Evolutionary conservation across 2,888 invertebrate genomes (phyloP).

Genomic region (Cosmia pyralina): DNA sequence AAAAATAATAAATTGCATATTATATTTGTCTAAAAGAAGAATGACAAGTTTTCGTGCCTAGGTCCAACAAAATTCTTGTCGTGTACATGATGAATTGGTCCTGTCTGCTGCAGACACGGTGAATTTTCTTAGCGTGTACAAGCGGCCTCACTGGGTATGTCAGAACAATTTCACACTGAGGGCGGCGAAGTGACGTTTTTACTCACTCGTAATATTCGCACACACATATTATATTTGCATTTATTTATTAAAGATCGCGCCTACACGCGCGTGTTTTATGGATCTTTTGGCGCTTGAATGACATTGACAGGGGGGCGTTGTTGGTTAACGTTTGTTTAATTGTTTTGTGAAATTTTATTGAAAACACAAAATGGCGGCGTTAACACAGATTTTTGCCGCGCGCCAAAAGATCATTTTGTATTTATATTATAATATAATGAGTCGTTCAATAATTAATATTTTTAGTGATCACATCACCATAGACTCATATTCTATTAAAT

Average conservation of each 20-base stretch:
- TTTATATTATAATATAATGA: neutral
- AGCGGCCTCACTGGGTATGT: too few relatives aligned
- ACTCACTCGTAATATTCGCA: neutral
- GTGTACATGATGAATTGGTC: too few relatives aligned
- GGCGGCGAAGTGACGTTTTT: neutral
- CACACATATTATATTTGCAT: constrained; percentile 12
- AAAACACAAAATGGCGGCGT: neutral
- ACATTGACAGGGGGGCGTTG: neutral
- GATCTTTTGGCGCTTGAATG: neutral
- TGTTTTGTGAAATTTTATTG: neutral
- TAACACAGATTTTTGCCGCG: neutral
- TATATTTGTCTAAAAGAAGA: too few relatives aligned
- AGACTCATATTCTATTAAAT: neutral
- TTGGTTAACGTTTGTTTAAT: neutral
- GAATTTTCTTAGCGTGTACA: too few relatives aligned
- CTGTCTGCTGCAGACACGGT: too few relatives aligned
- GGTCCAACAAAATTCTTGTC: too few relatives aligned
- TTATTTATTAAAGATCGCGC: neutral
- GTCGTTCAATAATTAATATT: neutral
- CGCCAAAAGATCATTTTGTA: neutral
- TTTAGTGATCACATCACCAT: neutral
- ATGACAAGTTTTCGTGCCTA: too few relatives aligned
- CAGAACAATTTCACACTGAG: too few relatives aligned
- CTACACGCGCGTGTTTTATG: neutral
- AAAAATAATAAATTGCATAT: too few relatives aligned